These are phyloP conservation scores for Coelinius sp. DNA, from an alignment of 2,888 invertebrate species.

Conservation along the genomic window DNA sequence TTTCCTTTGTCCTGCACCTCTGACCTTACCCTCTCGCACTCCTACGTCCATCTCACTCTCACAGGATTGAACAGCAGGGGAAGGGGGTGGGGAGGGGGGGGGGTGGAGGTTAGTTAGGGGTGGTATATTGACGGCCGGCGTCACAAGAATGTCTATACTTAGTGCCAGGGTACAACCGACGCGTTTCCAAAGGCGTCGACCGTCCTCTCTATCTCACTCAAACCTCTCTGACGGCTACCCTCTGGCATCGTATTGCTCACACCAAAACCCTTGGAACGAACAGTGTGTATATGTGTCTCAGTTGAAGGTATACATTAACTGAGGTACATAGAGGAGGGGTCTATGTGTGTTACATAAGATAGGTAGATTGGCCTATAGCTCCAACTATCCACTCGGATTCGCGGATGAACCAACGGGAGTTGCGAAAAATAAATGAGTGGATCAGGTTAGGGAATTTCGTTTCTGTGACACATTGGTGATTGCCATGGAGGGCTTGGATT, in stretches of 20 bases:
- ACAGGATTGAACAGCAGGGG: conserved; percentile 39
- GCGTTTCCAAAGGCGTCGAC: conserved; percentile 63
- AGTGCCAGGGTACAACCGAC: conserved; percentile 65
- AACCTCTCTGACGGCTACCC: conserved; percentile 34
- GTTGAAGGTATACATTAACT: not conserved
- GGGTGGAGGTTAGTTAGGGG: conserved; percentile 68
- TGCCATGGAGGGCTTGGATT: not conserved
- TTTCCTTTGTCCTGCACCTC: conserved; percentile 28
- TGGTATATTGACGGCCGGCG: conserved; percentile 71
- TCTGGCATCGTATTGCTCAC: conserved; percentile 10
- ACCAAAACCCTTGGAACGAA: conserved; percentile 23
- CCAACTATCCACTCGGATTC: conserved; percentile 7
- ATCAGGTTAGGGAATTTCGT: not conserved
- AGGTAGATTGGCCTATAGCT: not conserved
- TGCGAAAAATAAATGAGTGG: not conserved
- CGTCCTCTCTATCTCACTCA: conserved; percentile 50
- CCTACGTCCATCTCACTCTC: conserved; percentile 43
- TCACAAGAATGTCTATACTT: conserved; percentile 71
- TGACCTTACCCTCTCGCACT: conserved; percentile 42
- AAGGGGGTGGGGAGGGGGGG: not conserved
- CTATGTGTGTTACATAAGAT: not conserved
- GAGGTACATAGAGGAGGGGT: not conserved
- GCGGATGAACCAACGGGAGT: conserved; percentile 22
- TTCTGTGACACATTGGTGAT: not conserved
- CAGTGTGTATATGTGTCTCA: conserved; percentile 24